Evolutionary conservation across 37 sponge, comb jelly and placozoan genomes (phyloP).

Genomic region (Theonella swinhoei): DNA sequence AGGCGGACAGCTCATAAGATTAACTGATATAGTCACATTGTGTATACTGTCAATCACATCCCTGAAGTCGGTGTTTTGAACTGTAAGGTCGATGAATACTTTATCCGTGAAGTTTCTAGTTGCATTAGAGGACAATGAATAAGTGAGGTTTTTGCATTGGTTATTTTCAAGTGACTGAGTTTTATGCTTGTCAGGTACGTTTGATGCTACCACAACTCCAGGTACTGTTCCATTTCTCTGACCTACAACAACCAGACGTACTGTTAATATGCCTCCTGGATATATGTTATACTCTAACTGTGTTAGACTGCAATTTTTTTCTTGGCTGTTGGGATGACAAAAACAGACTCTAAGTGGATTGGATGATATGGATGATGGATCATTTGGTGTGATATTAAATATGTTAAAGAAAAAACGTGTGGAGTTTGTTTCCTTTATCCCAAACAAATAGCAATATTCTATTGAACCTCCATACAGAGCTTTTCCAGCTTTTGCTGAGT

Average conservation of each 20-base stretch:
- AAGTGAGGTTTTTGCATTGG: background rate
- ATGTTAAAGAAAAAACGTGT: background rate
- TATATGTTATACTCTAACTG: background rate
- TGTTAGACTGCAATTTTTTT: background rate
- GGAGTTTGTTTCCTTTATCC: background rate
- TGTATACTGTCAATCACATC: background rate
- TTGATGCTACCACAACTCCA: background rate
- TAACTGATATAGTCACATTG: background rate
- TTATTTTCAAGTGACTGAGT: background rate
- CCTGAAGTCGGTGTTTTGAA: background rate
- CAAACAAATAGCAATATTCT: slow-evolving; percentile 25
- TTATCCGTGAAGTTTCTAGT: no score
- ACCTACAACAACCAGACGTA: slow-evolving; percentile 1
- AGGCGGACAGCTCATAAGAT: slow-evolving; percentile 14
- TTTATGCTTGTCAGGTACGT: background rate
- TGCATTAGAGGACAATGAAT: no score
- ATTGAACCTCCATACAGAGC: slow-evolving; percentile 41
- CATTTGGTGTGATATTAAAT: background rate
- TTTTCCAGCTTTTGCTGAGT: slow-evolving; percentile 21
- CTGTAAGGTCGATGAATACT: background rate
- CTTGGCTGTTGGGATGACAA: background rate
- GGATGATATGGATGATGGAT: background rate
- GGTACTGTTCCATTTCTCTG: slow-evolving; percentile 40
- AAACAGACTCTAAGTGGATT: background rate
- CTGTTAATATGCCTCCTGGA: slow-evolving; percentile 2